These are phyloP conservation scores for Leptinotarsa haldemani DNA, from an alignment of 2,888 invertebrate genomes.

Conservation along the genomic window DNA sequence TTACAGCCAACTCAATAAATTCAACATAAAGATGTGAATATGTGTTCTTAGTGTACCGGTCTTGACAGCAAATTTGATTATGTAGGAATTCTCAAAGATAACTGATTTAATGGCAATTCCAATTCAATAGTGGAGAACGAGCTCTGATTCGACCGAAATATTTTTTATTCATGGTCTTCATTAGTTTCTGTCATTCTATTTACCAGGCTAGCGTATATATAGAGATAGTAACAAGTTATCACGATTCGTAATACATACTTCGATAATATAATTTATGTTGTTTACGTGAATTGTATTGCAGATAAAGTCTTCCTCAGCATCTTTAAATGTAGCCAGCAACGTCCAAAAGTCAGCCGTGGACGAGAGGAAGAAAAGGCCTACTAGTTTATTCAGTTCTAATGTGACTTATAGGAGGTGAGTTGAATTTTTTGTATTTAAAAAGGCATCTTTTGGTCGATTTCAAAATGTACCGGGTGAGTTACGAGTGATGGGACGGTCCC, in stretches of 20 bases:
- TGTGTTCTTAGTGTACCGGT: not conserved
- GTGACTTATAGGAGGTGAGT: conserved; percentile 40
- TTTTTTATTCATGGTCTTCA: not conserved
- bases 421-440: conserved; percentile 17
- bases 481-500: no score
- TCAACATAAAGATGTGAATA: no score
- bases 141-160: not conserved
- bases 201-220: not conserved
- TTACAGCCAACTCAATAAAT: no score
- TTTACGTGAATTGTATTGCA: conserved; percentile 31
- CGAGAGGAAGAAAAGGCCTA: conserved; percentile 34
- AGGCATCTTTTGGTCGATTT: conserved; percentile 33
- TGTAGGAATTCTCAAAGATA: no score
- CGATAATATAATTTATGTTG: conserved; percentile 26
- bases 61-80: not conserved
- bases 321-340: conserved; percentile 27
- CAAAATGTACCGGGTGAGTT: not conserved
- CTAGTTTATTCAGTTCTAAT: conserved; percentile 29
- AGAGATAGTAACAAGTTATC: conserved; percentile 30
- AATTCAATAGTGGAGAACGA: not conserved
- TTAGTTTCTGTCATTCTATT: not conserved
- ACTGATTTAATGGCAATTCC: no score
- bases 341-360: conserved; percentile 32
- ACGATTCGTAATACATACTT: conserved; percentile 27
- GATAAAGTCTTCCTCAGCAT: conserved; percentile 38